Conservation (phyloP, 2,888 invertebrate genomes). For the Drosophila gaucha region DNA sequence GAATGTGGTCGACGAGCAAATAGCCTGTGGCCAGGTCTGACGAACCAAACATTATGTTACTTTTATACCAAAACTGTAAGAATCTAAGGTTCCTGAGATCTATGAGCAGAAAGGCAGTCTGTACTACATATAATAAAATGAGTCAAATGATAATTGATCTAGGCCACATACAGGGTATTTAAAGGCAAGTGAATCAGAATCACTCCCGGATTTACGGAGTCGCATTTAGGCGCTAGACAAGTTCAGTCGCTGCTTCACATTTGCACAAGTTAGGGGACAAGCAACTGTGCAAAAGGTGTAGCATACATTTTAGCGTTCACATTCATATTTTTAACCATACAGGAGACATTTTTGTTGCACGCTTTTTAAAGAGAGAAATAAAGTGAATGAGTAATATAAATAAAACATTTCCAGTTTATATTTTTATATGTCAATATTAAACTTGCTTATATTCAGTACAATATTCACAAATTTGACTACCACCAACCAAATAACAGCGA, state of each 20-base stretch:
- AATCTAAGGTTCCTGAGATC: too few relatives aligned
- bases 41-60: neutral
- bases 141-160: too few relatives aligned
- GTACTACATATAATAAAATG: too few relatives aligned
- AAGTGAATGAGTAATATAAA: constrained; percentile 41
- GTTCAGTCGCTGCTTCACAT: constrained; percentile 1
- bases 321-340: constrained; percentile 10
- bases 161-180: constrained; percentile 4
- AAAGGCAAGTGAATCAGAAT: neutral
- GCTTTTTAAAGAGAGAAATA: constrained; percentile 13
- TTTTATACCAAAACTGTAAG: too few relatives aligned
- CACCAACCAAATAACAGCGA: constrained; percentile 20
- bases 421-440: constrained; percentile 65
- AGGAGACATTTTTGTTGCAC: constrained; percentile 29
- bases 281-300: constrained; percentile 13
- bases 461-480: constrained; percentile 37
- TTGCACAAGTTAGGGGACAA: neutral
- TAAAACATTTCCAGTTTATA: constrained; percentile 78
- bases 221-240: constrained; percentile 9
- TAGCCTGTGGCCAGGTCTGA: neutral
- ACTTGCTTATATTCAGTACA: constrained; percentile 45
- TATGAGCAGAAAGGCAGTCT: too few relatives aligned
- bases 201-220: neutral
- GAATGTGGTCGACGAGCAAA: neutral
- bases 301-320: constrained; percentile 19